phyloP scores from a whole-genome alignment of 2,888 invertebrate genomes.

The Lasioglossum marginatum region DNA sequence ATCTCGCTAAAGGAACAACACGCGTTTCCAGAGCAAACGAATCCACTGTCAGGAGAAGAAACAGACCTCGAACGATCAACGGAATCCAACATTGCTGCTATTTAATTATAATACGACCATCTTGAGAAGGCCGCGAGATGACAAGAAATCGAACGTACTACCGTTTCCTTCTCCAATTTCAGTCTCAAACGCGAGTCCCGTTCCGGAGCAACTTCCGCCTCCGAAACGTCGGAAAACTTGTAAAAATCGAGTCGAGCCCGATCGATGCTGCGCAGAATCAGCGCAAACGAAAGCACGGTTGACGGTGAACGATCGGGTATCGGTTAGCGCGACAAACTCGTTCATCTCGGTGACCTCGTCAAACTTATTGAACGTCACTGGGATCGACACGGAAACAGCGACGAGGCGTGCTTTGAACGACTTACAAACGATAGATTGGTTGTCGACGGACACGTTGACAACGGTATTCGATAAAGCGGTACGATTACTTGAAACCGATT shows the following conservation, averaged over 20 bases:
- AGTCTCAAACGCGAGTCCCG: neutral
- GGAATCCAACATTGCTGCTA: neutral
- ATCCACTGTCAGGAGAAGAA: no score
- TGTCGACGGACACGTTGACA: neutral
- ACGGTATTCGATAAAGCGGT: neutral
- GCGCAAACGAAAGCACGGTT: neutral
- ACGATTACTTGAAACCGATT: neutral
- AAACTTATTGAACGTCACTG: neutral
- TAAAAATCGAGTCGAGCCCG: neutral
- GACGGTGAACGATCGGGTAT: neutral
- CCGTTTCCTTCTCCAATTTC: conserved; percentile 32
- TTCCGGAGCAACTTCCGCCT: neutral
- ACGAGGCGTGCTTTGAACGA: neutral
- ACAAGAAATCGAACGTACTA: neutral
- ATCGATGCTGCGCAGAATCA: neutral
- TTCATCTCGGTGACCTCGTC: neutral
- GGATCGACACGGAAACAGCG: neutral
- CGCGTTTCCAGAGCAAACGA: conserved; percentile 21
- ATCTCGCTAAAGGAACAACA: neutral
- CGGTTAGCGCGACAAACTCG: neutral
- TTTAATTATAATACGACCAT: neutral
- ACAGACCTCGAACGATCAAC: neutral
- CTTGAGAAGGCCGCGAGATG: neutral
- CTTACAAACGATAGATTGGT: neutral
- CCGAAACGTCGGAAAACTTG: neutral